Percentiles rank a stretch among this genome's conserved stretches.
Evolutionary conservation across 2,113 vertebrate species (phyloP).

Genomic region (Myrmophylax atrothorax): DNA sequence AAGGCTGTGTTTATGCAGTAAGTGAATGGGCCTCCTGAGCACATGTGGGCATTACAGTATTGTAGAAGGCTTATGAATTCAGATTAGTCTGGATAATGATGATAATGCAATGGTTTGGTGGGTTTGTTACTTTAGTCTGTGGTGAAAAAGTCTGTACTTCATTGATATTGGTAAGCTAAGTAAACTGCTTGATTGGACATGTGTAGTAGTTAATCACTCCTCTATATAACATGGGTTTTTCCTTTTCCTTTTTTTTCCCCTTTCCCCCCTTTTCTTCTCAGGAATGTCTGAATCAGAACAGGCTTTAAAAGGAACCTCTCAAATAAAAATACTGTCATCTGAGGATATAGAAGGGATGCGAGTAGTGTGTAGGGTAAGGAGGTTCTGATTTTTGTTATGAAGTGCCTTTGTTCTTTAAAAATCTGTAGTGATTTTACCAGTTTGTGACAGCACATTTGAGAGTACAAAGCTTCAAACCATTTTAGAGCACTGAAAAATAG

Average conservation of each 20-base stretch:
- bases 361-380: constrained; percentile 89
- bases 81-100: not conserved
- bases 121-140: not conserved
- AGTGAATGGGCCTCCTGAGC: not conserved
- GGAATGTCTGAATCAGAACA: constrained; percentile 98
- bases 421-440: not conserved
- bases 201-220: not conserved
- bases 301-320: constrained; percentile 95
- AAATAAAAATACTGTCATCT: constrained; percentile 92
- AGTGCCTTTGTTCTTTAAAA: not conserved
- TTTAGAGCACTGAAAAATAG: not conserved
- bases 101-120: not conserved
- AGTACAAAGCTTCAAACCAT: not conserved
- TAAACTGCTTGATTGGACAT: not conserved
- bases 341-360: constrained; percentile 97
- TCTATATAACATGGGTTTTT: rapidly evolving
- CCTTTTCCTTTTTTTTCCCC: not conserved
- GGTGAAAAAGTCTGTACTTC: not conserved
- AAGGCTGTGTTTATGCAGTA: not conserved
- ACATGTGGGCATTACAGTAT: not conserved
- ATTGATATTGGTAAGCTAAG: not conserved
- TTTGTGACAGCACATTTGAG: not conserved
- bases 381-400: not conserved
- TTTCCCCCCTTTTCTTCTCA: constrained; percentile 34
- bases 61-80: not conserved